Base-by-base conservation (phyloP, 1,140 invertebrate species). In the Drosophila insularis region DNA sequence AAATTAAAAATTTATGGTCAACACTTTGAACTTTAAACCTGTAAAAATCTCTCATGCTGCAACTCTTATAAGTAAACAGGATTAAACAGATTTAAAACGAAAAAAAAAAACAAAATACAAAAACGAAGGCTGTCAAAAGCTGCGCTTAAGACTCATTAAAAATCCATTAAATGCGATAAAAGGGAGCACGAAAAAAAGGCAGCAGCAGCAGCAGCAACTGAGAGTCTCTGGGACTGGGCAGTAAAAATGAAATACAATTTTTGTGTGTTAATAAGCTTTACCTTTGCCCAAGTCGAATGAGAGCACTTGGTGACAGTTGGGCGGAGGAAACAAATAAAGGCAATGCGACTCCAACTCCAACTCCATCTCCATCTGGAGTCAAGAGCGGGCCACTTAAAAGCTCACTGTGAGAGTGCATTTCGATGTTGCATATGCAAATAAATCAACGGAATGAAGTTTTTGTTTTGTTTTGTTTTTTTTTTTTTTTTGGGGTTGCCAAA, bases 401-500 rank as follows among this genome's bases (percentile, higher is more conserved):
- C 77, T 78, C 84, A 80, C 66, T 80, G 79, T 87, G 82, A 87
- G 82, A 87, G 82, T 87, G 82, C 82, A 87, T 87, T 87, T 87
- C 84, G 82, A 75, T 87, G 82, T 87, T 87, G 84, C 79, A 87
- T 87, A 87, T 89, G 82, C 84, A 87, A 87, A 87, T 89, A 87
- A 86, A 87, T 86, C 81, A 86, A 50, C 17, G 17, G 17, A 50
- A 46, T 46, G 43, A 46, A 46, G 27, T 27, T 27, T 27, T 27
- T 27, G 27, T 27, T 27, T 27, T 27, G 23, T 46, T 46, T 46
- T 46, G 8, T 46, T 35, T 43, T 19, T 8, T 46, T 46, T 46
- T 17, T 17, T 46, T 35, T 43, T 46, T 40, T 78, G 70, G 76
- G 35, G 55, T 62, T 69, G 55, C 68, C 65, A 46, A 71, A 40